These are phyloP conservation scores for Crossocerus cetratus DNA, from an alignment of 2,888 invertebrate species.

Conservation along the genomic window DNA sequence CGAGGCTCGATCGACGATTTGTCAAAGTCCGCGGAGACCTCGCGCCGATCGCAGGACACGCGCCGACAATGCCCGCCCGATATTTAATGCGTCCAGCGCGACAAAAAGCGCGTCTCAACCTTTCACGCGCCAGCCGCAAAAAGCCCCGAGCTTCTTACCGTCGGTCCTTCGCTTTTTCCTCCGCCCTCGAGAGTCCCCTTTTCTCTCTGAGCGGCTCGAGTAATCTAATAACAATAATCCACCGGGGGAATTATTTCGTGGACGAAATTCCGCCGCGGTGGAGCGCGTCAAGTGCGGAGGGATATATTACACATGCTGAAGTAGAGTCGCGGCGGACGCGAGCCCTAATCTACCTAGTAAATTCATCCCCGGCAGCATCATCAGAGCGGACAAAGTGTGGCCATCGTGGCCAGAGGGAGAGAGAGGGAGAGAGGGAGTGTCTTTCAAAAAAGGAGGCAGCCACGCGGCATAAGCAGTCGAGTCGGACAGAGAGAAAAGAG, in stretches of 20 bases:
- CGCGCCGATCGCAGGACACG: constrained; percentile 38
- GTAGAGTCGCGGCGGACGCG: too few species aligned
- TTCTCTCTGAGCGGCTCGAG: too few species aligned
- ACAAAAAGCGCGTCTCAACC: constrained; percentile 33
- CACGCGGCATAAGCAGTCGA: background rate
- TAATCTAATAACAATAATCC: too few species aligned
- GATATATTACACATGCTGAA: too few species aligned
- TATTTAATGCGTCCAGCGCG: constrained; percentile 43
- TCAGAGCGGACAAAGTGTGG: background rate
- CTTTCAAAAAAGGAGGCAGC: background rate
- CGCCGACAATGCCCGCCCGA: constrained; percentile 41
- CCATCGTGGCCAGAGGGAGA: background rate
- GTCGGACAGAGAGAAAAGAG: background rate
- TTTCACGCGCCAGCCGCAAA: constrained; percentile 14
- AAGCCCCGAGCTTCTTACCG: background rate
- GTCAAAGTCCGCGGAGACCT: constrained; percentile 69
- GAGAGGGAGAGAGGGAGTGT: background rate
- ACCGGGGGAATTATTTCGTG: too few species aligned
- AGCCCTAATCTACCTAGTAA: background rate
- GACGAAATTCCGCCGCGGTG: too few species aligned
- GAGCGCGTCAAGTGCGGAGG: too few species aligned
- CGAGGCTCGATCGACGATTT: constrained; percentile 71
- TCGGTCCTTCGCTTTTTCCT: background rate
- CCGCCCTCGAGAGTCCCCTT: background rate
- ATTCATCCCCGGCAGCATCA: background rate